Evolutionary conservation across 2,888 invertebrate genomes (phyloP).

Genomic region (Neria commutata): DNA sequence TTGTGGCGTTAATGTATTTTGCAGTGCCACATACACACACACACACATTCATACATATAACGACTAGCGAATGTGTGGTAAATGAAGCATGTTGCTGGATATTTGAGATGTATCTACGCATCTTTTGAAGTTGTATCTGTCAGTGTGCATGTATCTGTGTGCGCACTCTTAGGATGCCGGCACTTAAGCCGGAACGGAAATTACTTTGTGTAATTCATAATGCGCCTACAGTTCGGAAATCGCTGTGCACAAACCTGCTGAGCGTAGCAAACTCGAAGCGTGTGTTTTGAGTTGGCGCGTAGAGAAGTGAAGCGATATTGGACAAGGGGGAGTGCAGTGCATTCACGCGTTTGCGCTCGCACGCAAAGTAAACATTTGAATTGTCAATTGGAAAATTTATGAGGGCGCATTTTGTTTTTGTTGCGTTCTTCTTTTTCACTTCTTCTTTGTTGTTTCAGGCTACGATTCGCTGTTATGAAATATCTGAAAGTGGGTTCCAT

Average conservation of each 20-base stretch:
- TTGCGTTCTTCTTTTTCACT: neutral
- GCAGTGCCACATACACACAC: neutral
- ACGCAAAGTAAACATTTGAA: slow-evolving; percentile 48
- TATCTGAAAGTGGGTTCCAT: neutral
- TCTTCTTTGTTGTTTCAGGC: neutral
- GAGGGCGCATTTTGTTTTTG: neutral
- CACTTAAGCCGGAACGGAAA: neutral
- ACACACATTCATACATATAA: neutral
- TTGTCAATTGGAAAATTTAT: slow-evolving; percentile 12
- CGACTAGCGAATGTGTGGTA: neutral
- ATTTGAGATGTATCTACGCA: neutral
- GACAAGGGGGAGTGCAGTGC: neutral
- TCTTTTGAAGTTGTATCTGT: too few species aligned
- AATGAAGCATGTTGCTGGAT: neutral
- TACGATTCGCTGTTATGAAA: neutral
- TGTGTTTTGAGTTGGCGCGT: too few species aligned
- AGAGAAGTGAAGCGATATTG: too few species aligned
- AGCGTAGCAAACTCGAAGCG: too few species aligned
- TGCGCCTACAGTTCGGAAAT: neutral
- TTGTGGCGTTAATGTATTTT: slow-evolving; percentile 6
- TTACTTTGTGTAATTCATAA: slow-evolving; percentile 9
- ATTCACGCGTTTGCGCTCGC: slow-evolving; percentile 14
- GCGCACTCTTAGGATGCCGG: neutral
- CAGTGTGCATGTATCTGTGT: neutral
- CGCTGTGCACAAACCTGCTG: too few species aligned